Evolutionary conservation across 2,797 vertebrate species (phyloP).

Genomic region (Dryobates pubescens): DNA sequence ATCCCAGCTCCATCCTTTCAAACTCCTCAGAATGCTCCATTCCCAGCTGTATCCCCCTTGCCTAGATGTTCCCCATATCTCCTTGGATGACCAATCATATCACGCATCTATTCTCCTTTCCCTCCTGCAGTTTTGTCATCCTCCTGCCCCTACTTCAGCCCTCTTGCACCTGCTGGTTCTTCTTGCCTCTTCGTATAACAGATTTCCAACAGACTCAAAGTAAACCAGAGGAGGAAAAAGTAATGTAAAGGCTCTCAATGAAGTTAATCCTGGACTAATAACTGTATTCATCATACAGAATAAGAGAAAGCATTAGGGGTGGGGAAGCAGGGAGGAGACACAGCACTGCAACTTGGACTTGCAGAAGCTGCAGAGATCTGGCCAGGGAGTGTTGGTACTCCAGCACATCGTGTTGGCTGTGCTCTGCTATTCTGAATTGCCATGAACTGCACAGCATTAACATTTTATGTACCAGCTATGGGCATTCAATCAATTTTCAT

Average conservation of each 20-base stretch:
- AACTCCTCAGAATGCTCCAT: background rate
- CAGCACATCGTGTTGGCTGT: background rate
- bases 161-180: background rate
- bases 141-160: background rate
- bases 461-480: conserved; percentile 26
- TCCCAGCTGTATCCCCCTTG: background rate
- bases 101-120: background rate
- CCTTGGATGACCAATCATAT: background rate
- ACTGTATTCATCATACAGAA: background rate
- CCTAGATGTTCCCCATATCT: background rate
- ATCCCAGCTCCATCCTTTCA: background rate
- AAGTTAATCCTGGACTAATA: background rate
- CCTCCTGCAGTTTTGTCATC: background rate
- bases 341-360: background rate
- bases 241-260: background rate
- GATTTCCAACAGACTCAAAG: background rate
- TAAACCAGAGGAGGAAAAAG: background rate
- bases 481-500: conserved; percentile 52
- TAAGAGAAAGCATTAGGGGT: background rate
- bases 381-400: background rate
- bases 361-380: background rate
- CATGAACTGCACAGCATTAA: background rate
- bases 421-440: conserved; percentile 23
- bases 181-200: background rate
- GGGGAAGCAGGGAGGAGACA: background rate